Evolutionary conservation across 1,140 invertebrate genomes (phyloP).

Genomic region (Periplaneta americana): DNA sequence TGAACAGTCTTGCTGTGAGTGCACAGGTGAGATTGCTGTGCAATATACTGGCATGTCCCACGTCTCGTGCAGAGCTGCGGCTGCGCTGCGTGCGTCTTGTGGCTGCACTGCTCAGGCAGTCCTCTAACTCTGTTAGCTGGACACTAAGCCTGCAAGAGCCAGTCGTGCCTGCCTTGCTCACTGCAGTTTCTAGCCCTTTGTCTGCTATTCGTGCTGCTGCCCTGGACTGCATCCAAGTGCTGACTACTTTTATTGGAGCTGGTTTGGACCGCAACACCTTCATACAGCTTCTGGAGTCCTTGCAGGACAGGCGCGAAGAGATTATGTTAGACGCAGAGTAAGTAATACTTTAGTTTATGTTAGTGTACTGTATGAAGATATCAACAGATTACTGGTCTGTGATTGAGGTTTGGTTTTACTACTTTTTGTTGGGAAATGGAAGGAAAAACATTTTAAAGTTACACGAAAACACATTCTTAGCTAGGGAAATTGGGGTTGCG

Average conservation of each 20-base stretch:
- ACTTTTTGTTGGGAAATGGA: too few relatives aligned
- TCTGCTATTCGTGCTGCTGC: neutral
- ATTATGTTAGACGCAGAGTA: constrained; percentile 6
- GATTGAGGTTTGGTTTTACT: too few relatives aligned
- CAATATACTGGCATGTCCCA: neutral
- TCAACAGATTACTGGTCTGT: too few relatives aligned
- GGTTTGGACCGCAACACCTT: neutral
- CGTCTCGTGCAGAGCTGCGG: neutral
- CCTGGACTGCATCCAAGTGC: neutral
- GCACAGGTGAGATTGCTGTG: neutral
- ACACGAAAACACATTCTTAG: too few relatives aligned
- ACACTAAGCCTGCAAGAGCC: neutral
- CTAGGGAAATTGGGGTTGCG: too few relatives aligned
- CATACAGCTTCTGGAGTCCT: neutral
- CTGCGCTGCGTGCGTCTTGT: constrained; percentile 4
- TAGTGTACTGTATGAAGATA: too few relatives aligned
- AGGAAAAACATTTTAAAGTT: too few relatives aligned
- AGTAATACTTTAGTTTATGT: neutral
- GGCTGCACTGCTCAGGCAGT: neutral
- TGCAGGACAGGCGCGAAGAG: constrained; percentile 1
- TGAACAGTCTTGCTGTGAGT: neutral
- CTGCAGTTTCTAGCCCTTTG: neutral
- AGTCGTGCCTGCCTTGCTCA: neutral
- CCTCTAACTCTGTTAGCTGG: neutral
- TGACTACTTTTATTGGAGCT: neutral